phyloP scores from a whole-genome alignment of 2,888 invertebrate species.

The Philereme transversata region DNA sequence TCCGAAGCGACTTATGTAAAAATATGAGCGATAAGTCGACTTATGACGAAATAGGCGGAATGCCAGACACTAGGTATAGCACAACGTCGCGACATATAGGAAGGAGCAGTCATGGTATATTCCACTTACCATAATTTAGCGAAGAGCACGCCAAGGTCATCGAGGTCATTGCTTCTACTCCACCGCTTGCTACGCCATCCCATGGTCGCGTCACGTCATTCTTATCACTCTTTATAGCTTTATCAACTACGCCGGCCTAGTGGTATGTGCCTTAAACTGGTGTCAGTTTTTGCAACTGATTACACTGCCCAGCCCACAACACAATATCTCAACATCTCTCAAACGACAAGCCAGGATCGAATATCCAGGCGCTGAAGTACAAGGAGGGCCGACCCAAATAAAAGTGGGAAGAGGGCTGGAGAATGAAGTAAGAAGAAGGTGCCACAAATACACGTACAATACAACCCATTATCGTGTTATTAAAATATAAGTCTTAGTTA shows the following conservation, averaged over 20 bases:
- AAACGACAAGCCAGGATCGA: too few relatives aligned
- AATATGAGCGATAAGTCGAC: constrained; percentile 12
- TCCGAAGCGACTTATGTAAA: constrained; percentile 6
- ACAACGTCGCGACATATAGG: background rate
- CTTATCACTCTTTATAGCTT: constrained; percentile 34
- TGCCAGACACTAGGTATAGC: too few relatives aligned
- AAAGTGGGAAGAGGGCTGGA: too few relatives aligned
- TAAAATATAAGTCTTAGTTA: too few relatives aligned
- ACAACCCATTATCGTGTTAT: background rate
- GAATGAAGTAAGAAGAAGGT: too few relatives aligned
- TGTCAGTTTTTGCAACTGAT: constrained; percentile 19
- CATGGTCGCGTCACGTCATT: constrained; percentile 42
- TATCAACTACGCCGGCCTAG: constrained; percentile 26
- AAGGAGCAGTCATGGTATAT: constrained; percentile 37
- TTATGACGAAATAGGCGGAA: background rate
- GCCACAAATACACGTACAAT: too few relatives aligned
- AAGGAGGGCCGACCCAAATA: too few relatives aligned
- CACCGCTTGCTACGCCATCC: constrained; percentile 53
- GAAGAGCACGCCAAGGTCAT: constrained; percentile 56
- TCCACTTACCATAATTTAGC: constrained; percentile 54
- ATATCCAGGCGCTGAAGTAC: too few relatives aligned
- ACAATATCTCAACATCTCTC: too few relatives aligned
- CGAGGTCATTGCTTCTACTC: constrained; percentile 55
- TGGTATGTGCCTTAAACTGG: constrained; percentile 13
- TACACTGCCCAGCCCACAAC: constrained; percentile 1